Conservation (phyloP, 2,888 invertebrate genomes). For the Meiosimyza platycephala region DNA sequence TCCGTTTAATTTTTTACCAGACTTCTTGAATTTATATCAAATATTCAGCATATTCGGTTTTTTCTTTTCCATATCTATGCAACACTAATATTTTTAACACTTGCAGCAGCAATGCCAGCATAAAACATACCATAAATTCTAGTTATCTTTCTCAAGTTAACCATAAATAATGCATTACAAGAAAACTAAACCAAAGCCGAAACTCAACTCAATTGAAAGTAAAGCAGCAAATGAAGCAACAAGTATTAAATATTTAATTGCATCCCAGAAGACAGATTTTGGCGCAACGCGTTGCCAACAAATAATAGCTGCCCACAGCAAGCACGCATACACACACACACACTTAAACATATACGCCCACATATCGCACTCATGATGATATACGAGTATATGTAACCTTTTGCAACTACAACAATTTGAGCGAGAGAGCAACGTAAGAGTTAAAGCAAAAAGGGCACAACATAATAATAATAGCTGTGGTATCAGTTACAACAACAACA, state of each 20-base stretch:
- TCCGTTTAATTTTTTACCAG: too few species aligned
- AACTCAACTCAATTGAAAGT: constrained; percentile 2
- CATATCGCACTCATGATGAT: neutral
- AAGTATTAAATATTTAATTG: constrained; percentile 28
- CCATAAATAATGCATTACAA: constrained; percentile 24
- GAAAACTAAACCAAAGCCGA: too few species aligned
- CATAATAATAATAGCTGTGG: neutral
- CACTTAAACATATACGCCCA: constrained; percentile 10
- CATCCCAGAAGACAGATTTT: constrained; percentile 28
- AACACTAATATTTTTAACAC: too few species aligned
- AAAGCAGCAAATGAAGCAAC: constrained; percentile 16
- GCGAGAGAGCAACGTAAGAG: neutral
- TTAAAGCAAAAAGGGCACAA: neutral
- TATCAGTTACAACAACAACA: neutral
- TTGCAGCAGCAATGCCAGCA: too few species aligned
- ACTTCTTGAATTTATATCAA: too few species aligned
- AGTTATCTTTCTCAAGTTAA: neutral
- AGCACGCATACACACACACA: neutral
- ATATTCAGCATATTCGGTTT: too few species aligned
- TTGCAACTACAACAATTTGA: neutral
- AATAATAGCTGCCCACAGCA: constrained; percentile 13
- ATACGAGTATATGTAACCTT: neutral
- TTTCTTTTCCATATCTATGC: too few species aligned
- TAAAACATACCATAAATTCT: too few species aligned
- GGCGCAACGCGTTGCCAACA: neutral